A percentile compares a stretch with the other conserved stretches of the same genome.
These are phyloP conservation scores for Thalassaphorura encarpata DNA, from an alignment of 1,140 invertebrate genomes.

Conservation along the genomic window DNA sequence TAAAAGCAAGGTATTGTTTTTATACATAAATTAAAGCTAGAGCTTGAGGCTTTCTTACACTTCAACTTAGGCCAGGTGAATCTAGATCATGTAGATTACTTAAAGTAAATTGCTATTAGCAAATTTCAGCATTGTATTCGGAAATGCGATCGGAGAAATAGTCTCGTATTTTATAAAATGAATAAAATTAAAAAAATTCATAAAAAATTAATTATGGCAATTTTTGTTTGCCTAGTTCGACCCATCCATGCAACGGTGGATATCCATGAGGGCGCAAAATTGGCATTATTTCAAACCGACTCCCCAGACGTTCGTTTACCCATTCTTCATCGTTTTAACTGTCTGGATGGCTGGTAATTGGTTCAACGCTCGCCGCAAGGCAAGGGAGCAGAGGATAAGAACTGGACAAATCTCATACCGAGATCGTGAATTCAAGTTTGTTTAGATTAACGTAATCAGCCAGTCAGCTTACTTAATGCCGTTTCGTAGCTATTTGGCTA, in stretches of 20 bases:
- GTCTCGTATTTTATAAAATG: too few relatives aligned
- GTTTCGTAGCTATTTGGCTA: too few relatives aligned
- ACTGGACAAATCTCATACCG: conserved; percentile 59
- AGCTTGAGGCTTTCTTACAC: too few relatives aligned
- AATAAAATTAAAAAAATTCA: neutral
- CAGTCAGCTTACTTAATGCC: too few relatives aligned
- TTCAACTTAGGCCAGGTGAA: too few relatives aligned
- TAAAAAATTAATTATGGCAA: neutral
- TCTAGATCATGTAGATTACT: too few relatives aligned
- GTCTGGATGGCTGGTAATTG: conserved; percentile 45
- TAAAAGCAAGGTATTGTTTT: too few relatives aligned
- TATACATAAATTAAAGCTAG: too few relatives aligned
- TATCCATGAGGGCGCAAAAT: conserved; percentile 52
- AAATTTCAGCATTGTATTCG: too few relatives aligned
- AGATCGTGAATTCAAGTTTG: conserved; percentile 53
- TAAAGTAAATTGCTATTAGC: too few relatives aligned
- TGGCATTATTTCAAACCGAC: conserved; percentile 58
- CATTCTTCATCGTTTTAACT: conserved; percentile 45
- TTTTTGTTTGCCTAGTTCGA: conserved; percentile 58
- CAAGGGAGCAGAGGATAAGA: conserved; percentile 47
- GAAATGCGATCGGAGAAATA: too few relatives aligned
- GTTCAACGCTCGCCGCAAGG: conserved; percentile 42
- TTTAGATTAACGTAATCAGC: too few relatives aligned
- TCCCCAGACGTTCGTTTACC: conserved; percentile 45
- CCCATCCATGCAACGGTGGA: conserved; percentile 55